A percentile compares a stretch with the other conserved stretches of the same genome.
phyloP scores from a whole-genome alignment of 1,140 invertebrate species.

The Nephotettix cincticeps region DNA sequence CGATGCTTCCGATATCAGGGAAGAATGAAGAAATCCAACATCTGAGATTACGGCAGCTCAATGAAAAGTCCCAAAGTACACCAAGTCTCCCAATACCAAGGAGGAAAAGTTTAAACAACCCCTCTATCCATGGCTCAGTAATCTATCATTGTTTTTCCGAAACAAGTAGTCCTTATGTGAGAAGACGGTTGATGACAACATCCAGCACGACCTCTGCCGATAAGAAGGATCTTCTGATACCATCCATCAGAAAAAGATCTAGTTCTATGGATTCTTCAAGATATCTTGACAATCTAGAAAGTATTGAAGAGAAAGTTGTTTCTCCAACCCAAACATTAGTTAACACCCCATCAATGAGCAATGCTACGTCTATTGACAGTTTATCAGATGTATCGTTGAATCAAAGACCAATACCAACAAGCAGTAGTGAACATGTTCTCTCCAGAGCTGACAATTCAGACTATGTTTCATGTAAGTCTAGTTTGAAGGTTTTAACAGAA shows the following conservation, averaged over 20 bases:
- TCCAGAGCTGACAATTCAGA: not conserved
- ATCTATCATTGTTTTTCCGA: slow-evolving; percentile 32
- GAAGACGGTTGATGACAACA: slow-evolving; percentile 60
- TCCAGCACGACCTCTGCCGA: slow-evolving; percentile 37
- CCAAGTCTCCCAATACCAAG: slow-evolving; percentile 55
- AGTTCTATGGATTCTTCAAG: slow-evolving; percentile 70
- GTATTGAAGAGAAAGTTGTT: slow-evolving; percentile 31
- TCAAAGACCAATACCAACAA: not conserved
- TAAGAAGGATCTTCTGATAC: not conserved
- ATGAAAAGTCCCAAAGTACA: slow-evolving; percentile 64
- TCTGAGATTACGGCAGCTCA: slow-evolving; percentile 32
- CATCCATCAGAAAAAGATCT: slow-evolving; percentile 49
- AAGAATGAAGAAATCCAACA: slow-evolving; percentile 15
- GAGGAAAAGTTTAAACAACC: slow-evolving; percentile 51
- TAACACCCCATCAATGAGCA: slow-evolving; percentile 26
- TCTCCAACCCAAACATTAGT: slow-evolving; percentile 30
- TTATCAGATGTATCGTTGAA: slow-evolving; percentile 27
- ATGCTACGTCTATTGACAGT: slow-evolving; percentile 33
- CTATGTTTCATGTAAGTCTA: not conserved
- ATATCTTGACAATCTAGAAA: slow-evolving; percentile 60
- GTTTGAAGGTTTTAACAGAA: not conserved
- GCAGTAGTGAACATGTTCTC: slow-evolving; percentile 8
- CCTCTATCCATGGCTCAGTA: slow-evolving; percentile 54
- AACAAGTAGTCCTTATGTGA: slow-evolving; percentile 57
- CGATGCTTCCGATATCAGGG: slow-evolving; percentile 34